A percentile compares a stretch with the other conserved stretches of the same genome.
phyloP scores from a whole-genome alignment of 2,113 vertebrate genomes.

The Aepyceros melampus region DNA sequence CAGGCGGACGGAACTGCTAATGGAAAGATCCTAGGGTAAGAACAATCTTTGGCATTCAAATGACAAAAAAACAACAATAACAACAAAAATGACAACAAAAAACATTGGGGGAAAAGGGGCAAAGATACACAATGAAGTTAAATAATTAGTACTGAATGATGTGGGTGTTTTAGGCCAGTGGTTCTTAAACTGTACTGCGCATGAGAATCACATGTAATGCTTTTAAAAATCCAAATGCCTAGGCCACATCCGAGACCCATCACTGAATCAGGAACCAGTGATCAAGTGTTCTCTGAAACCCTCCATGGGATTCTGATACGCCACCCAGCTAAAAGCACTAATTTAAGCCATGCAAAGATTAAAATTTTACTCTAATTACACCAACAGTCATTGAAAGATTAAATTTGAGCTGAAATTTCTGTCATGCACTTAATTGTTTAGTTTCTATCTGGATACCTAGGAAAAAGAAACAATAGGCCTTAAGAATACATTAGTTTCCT shows the following conservation, averaged over 20 bases:
- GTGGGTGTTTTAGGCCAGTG: background rate
- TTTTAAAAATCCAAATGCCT: background rate
- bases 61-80: background rate
- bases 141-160: background rate
- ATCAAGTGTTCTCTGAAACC: background rate
- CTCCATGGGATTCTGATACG: background rate
- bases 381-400: background rate
- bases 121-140: background rate
- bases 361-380: background rate
- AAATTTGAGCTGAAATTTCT: background rate
- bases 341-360: background rate
- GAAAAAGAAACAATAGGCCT: background rate
- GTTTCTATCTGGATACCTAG: background rate
- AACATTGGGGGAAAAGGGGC: background rate
- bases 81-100: background rate
- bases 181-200: background rate
- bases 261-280: background rate
- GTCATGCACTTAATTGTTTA: background rate
- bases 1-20: background rate
- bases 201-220: background rate
- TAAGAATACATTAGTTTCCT: background rate
- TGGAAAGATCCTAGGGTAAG: background rate
- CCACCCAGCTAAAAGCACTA: background rate
- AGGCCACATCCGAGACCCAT: background rate
- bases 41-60: background rate